These are phyloP conservation scores for Pelvicachromis taeniatus DNA, from an alignment of 2,113 vertebrate genomes.

Conservation along the genomic window DNA sequence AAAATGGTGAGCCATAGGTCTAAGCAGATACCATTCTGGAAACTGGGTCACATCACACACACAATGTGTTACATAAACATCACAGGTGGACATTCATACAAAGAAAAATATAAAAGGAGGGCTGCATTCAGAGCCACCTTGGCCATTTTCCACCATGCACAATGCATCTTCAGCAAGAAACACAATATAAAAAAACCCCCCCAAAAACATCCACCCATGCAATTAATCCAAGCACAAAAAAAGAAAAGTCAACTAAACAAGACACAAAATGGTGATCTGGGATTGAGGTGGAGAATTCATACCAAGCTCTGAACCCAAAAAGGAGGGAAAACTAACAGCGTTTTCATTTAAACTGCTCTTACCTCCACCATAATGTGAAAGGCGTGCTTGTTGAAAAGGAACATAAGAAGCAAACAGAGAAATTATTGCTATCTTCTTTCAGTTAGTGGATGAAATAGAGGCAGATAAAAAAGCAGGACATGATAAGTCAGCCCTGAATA, in stretches of 20 bases:
- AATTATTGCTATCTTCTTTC: slow-evolving; percentile 79
- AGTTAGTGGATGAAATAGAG: slow-evolving; percentile 71
- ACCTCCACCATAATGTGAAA: slow-evolving; percentile 99
- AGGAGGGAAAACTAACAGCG: slow-evolving; percentile 14
- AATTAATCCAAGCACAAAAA: slow-evolving; percentile 46
- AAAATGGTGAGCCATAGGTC: slow-evolving; percentile 8
- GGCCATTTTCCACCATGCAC: slow-evolving; percentile 59
- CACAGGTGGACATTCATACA: slow-evolving; percentile 54
- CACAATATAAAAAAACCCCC: background rate
- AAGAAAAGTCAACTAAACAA: slow-evolving; percentile 15
- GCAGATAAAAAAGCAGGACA: slow-evolving; percentile 38
- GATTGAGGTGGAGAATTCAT: slow-evolving; percentile 38
- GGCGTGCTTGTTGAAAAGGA: slow-evolving; percentile 88
- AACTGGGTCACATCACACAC: slow-evolving; percentile 46
- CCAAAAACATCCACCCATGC: slow-evolving; percentile 55
- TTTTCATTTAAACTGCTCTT: slow-evolving; percentile 82
- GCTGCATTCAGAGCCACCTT: slow-evolving; percentile 56
- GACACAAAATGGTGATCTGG: slow-evolving; percentile 27
- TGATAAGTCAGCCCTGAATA: slow-evolving; percentile 3
- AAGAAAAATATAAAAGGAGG: background rate
- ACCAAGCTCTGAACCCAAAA: slow-evolving; percentile 48
- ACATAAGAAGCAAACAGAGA: slow-evolving; percentile 75
- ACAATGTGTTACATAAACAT: slow-evolving; percentile 50
- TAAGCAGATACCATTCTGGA: slow-evolving; percentile 8
- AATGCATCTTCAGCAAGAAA: slow-evolving; percentile 24